A percentile compares a stretch with the other conserved stretches of the same genome.
phyloP scores from a whole-genome alignment of 2,797 vertebrate genomes.

The Acridotheres tristis region DNA sequence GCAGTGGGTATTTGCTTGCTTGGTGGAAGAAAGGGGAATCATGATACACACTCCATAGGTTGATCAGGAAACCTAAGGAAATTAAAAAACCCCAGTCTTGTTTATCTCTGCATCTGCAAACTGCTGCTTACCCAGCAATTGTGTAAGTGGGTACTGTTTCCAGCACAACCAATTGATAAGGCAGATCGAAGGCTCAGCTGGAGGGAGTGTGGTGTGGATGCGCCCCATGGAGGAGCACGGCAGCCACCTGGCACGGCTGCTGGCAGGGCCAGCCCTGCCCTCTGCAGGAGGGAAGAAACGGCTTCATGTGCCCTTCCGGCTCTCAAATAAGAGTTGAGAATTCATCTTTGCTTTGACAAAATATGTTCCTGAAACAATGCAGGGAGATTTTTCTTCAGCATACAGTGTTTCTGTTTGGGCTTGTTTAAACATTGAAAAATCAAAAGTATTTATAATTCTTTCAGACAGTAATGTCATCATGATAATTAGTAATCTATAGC shows the following conservation, averaged over 20 bases:
- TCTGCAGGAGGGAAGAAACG: neutral
- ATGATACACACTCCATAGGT: fast-evolving
- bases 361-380: neutral
- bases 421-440: neutral
- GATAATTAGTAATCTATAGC: neutral
- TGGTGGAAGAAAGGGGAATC: neutral
- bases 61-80: neutral
- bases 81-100: too few species aligned
- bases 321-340: neutral
- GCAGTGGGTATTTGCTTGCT: neutral
- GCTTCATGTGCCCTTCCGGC: neutral
- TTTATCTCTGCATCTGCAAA: neutral
- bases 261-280: neutral
- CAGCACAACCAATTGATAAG: neutral
- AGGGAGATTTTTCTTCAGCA: neutral
- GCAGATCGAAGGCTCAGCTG: neutral
- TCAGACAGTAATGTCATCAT: neutral
- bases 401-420: neutral
- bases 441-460: neutral
- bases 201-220: neutral
- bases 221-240: fast-evolving
- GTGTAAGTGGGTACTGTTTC: neutral
- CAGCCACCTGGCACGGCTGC: neutral
- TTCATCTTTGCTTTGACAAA: neutral
- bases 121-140: neutral